A percentile compares a stretch with the other conserved stretches of the same genome.
Evolutionary conservation across 2,797 vertebrate species (phyloP).

Genomic region (Allobates femoralis): DNA sequence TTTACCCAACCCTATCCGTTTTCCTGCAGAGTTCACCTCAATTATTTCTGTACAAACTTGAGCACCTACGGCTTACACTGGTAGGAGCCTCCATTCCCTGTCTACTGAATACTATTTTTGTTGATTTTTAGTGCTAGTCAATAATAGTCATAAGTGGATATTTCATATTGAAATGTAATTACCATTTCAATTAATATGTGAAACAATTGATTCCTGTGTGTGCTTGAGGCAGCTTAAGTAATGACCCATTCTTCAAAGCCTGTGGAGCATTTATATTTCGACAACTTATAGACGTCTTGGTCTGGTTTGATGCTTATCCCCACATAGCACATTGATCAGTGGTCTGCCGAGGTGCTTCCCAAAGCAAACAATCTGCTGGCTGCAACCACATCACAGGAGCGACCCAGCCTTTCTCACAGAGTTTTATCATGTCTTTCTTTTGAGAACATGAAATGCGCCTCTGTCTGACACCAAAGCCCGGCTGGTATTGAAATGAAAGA

Average conservation of each 20-base stretch:
- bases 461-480: slow-evolving; percentile 43
- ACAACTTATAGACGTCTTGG: slow-evolving; percentile 9
- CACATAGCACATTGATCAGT: slow-evolving; percentile 37
- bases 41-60: background rate
- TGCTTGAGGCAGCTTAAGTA: background rate
- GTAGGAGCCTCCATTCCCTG: background rate
- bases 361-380: slow-evolving; percentile 53
- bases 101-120: background rate
- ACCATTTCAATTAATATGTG: slow-evolving; percentile 36
- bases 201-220: slow-evolving; percentile 14
- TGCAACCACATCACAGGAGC: slow-evolving; percentile 48
- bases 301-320: slow-evolving; percentile 54
- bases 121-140: slow-evolving; percentile 25
- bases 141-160: slow-evolving; percentile 7
- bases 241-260: slow-evolving; percentile 43
- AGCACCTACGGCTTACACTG: background rate
- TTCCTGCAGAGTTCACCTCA: background rate
- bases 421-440: slow-evolving; percentile 34
- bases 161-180: slow-evolving; percentile 15
- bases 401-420: slow-evolving; percentile 20
- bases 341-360: slow-evolving; percentile 41
- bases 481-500: slow-evolving; percentile 58
- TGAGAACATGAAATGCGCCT: slow-evolving; percentile 39
- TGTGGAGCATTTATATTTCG: slow-evolving; percentile 25
- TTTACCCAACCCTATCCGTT: no score